Evolutionary conservation across 2,113 vertebrate species (phyloP).

Genomic region (Zosterops hypoxanthus): DNA sequence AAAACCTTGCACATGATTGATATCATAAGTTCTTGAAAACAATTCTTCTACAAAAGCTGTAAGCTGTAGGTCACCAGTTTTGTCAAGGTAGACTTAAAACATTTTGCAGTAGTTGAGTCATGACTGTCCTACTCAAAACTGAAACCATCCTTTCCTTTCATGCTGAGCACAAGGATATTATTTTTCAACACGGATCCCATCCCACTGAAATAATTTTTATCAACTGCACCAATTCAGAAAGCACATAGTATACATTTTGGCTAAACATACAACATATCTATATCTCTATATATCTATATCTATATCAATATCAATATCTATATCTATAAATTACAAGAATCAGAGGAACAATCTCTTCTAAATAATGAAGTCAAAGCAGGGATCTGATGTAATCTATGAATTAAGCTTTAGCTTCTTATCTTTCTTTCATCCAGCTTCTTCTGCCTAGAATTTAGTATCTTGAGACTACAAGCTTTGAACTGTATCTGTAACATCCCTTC

Average conservation of each 20-base stretch:
- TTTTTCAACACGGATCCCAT: not conserved
- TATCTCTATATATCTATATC: not conserved
- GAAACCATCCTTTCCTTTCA: not conserved
- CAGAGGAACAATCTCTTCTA: not conserved
- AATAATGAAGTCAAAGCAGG: not conserved
- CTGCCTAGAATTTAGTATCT: not conserved
- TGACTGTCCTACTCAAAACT: not conserved
- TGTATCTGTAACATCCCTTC: not conserved
- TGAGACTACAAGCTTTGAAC: not conserved
- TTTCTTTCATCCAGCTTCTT: not conserved
- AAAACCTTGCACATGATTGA: not conserved
- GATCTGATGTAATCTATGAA: not conserved
- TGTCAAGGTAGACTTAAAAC: not conserved
- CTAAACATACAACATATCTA: not conserved
- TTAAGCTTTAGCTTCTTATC: not conserved
- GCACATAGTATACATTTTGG: not conserved
- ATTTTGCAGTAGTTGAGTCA: not conserved
- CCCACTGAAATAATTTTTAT: not conserved
- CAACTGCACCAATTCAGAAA: not conserved
- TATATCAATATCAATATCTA: too few relatives aligned
- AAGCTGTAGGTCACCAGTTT: not conserved
- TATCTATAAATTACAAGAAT: not conserved
- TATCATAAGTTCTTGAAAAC: not conserved
- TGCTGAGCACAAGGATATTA: not conserved
- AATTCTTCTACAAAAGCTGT: not conserved